Evolutionary conservation across 2,888 invertebrate genomes (phyloP).

Genomic region (Tachina lurida): DNA sequence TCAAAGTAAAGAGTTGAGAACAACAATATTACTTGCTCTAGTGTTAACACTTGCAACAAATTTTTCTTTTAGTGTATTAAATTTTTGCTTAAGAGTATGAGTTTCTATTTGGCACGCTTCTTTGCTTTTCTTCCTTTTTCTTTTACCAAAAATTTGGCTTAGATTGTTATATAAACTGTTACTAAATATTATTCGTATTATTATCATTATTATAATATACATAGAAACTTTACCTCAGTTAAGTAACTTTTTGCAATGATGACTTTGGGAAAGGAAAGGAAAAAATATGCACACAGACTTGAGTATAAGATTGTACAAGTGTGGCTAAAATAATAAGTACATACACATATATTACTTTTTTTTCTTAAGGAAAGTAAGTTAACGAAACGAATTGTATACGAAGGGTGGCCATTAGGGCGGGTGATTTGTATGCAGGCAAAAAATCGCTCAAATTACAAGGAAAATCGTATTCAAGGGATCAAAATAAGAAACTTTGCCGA

Average conservation of each 20-base stretch:
- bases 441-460: no score
- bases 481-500: no score
- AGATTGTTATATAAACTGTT: slow-evolving; percentile 16
- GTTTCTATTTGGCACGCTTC: slow-evolving; percentile 39
- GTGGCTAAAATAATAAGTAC: background rate
- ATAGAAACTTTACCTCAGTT: slow-evolving; percentile 36
- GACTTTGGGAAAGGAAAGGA: slow-evolving; percentile 17
- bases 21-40: background rate
- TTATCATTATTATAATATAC: background rate
- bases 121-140: slow-evolving; percentile 14
- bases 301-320: background rate
- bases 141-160: background rate
- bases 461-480: no score
- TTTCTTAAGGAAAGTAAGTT: no score
- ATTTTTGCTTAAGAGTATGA: background rate
- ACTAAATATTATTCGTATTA: slow-evolving; percentile 43
- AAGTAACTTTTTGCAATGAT: slow-evolving; percentile 6
- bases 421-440: no score
- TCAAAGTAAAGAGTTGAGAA: background rate
- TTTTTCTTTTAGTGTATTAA: slow-evolving; percentile 17
- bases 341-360: background rate
- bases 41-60: background rate
- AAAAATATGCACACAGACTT: no score
- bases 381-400: no score
- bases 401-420: no score